Base-by-base conservation (phyloP, 1,140 invertebrate species). In the Anastrepha obliqua region DNA sequence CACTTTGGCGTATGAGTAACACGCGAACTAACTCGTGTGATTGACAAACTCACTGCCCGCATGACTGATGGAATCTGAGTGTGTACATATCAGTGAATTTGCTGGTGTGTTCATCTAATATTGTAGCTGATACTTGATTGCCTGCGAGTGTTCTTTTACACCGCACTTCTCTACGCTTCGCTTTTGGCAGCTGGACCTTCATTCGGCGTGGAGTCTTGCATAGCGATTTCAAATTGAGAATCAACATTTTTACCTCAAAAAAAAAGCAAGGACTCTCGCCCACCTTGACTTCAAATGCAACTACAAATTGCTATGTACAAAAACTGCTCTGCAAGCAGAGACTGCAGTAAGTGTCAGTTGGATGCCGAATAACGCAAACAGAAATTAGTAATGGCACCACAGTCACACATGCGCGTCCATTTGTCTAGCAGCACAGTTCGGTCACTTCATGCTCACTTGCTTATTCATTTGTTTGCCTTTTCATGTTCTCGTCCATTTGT, bases 391-490 rank as follows among this genome's bases (percentile, higher is more conserved):
- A 47, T 15, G 44, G 17, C 44, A 64, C n/a, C 11, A 29, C 17
- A 74, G 70, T 20, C 29, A 20, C 44, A 2, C 42, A 17, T 13
- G 44, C 13, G 17, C 47, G 44, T 51, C 44, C 29, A 74, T 74
- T 74, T 74, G 70, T 42, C 7, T 47, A 47, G 2, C 3, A 74
- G 70, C 44, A 47, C 70, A 74, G n/a, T 42, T 74, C 47, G 42
- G 15, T 0, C 44, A 51, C 44, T 74, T 42, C 42, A 74, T 15
- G 6, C 42, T 74, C 39, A n/a, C n/a, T 74, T 74, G 70, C 17
- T 74, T 74, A 74, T 74, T 74, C 70, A 74, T 74, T 74, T 74
- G 42, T 74, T 4, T 7, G 64, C 29, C 64, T 65, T 65, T 65
- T 65, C 29, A 9, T 65, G 20, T 0, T 5, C 64, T 17, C 67